Base-by-base conservation (phyloP, 2,888 invertebrate genomes). In the Polia nebulosa region DNA sequence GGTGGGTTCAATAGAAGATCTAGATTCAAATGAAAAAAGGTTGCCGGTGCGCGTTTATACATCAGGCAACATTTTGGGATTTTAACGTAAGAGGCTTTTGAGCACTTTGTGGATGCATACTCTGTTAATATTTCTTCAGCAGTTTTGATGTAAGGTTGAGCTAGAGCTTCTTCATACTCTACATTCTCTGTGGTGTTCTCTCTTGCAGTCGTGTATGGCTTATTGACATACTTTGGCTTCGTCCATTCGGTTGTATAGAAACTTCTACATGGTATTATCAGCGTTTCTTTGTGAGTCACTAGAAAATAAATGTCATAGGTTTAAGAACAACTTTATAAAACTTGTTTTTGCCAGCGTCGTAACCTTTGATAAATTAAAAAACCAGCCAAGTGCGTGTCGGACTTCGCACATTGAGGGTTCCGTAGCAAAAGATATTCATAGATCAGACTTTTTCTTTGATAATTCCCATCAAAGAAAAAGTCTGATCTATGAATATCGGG, bases 211-310 rank as follows among this genome's bases (percentile, higher is more conserved):
- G 22, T 53, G 39, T 74, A 78, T 0, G 83, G 78, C 22, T 80
- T 84, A 15, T n/a, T 68, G 2, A 67, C 55, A 17, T 70, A 84
- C 45, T 78, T 78, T 0, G 83, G 83, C 13, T 84, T 84, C 0
- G 61, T 69, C 84, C 83, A 84, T 70, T 80, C 78, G 0, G 82
- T 84, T 69, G 63, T 82, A 62, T 44, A 78, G 32, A 84, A 86
- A 25, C 63, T 75, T 57, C 83, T 74, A 5, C 60, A 63, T 0
- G 78, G 53, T 5, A 76, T 39, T 5, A 76, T 39, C 1, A 80
- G 81, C 1, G 76, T 76, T 4, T 67, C 51, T 69, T 80, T 80
- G 27, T 79, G 82, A n/a, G 45, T 55, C 4, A 82, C 88, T 88
- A 80, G 0, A 60, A 67, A 25, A 20, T 9, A 60, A 61, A 53